Conservation (phyloP, 1,140 invertebrate genomes). For the Holotrichia oblita region DNA sequence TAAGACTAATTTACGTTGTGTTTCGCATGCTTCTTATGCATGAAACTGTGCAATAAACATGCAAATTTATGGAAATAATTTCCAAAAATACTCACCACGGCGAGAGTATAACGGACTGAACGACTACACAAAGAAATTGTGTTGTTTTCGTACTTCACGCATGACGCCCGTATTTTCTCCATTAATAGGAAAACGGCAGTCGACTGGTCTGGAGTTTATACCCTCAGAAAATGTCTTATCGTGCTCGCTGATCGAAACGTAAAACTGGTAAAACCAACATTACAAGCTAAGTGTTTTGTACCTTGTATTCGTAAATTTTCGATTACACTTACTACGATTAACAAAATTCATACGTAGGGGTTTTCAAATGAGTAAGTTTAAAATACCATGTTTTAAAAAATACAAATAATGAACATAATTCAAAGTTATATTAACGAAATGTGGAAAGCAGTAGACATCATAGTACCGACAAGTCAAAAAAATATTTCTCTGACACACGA, state of each 20-base stretch:
- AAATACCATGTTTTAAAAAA: too few relatives aligned
- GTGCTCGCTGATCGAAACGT: background rate
- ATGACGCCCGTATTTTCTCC: conserved; percentile 24
- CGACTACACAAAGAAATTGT: background rate
- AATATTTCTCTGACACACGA: too few relatives aligned
- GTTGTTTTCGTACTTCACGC: conserved; percentile 4
- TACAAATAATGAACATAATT: too few relatives aligned
- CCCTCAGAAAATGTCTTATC: conserved; percentile 13
- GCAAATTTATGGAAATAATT: background rate
- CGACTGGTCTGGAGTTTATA: conserved; percentile 20
- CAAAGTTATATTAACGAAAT: too few relatives aligned
- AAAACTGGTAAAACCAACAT: background rate
- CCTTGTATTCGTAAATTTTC: too few relatives aligned
- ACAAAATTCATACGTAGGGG: too few relatives aligned
- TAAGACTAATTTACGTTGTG: too few relatives aligned
- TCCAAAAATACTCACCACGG: background rate
- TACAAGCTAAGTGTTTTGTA: background rate
- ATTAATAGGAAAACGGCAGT: conserved; percentile 1
- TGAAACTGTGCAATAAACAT: conserved; percentile 17
- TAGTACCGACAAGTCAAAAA: too few relatives aligned
- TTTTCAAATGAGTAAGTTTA: too few relatives aligned
- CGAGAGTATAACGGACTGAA: background rate
- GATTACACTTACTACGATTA: too few relatives aligned
- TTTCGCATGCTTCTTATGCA: background rate
- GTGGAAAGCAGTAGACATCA: too few relatives aligned